Evolutionary conservation across 2,113 vertebrate genomes (phyloP), one percentile per base, ranked within the genome.

Genomic region (Andinoacara biseriatus): DNA sequence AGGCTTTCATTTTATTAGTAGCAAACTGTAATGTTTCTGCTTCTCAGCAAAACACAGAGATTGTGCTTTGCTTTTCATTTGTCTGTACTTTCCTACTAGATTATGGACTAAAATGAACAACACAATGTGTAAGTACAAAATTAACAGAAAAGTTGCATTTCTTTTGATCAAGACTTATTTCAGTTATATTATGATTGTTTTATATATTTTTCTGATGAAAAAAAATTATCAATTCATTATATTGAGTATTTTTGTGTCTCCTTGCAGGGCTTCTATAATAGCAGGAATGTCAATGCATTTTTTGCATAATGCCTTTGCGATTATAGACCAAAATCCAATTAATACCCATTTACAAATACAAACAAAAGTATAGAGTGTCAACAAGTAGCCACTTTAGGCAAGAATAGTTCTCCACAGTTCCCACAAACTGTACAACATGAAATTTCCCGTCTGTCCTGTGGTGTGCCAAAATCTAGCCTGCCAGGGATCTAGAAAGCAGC

Each of bases 401-500:
- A 20, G 56, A 65, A 33, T 20, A 8, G 49, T 74, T 82, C 52
- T 65, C 82, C 62, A 63, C 69, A 56, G 80, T 81, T 58, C 74
- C 80, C 76, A 85, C 65, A 88, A 84, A 86, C 15, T 75, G 80
- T 63, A 62, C 56, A 56, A 78, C 80, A 83, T 54, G 78, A 89
- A 88, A 81, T 83, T 79, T 86, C 72, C 74, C 72, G 69, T 85
- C 69, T 86, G 85, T 87, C 81, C 87, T 57, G 75, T 40, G 20
- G n/a, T 54, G 79, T 82, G 74, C 78, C 69, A 65, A 22, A 31
- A 52, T 85, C 85, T 67, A 89, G 79, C 67, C 46, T 76, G 20
- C 80, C 52, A 78, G 60, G 85, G 82, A 91, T 91, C 89, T 87
- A 90, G 84, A 95, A 93, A 94, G 84, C 89, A 90, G 91, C 91